phyloP scores from a whole-genome alignment of 2,113 vertebrate genomes.

The Pelobates fuscus region DNA sequence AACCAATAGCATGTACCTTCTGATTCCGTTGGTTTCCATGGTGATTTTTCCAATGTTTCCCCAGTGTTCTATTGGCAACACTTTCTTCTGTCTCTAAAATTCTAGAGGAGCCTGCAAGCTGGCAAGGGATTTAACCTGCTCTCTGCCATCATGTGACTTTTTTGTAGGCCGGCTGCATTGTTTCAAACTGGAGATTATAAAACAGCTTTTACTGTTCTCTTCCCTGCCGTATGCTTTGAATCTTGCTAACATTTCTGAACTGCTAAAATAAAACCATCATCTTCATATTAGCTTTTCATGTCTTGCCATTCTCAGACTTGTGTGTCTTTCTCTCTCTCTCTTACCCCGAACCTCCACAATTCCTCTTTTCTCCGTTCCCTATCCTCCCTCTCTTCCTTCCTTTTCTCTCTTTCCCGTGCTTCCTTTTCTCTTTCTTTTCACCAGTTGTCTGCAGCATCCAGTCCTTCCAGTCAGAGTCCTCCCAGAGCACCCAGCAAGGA shows the following conservation, averaged over 20 bases:
- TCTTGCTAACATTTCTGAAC: slow-evolving; percentile 16
- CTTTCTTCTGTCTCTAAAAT: too few species aligned
- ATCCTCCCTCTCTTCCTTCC: slow-evolving; percentile 59
- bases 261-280: slow-evolving; percentile 58
- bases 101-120: too few species aligned
- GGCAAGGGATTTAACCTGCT: too few species aligned
- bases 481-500: slow-evolving; percentile 98
- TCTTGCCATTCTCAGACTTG: slow-evolving; percentile 85
- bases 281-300: slow-evolving; percentile 72
- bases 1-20: too few species aligned
- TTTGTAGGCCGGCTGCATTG: too few species aligned
- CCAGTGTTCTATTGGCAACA: too few species aligned
- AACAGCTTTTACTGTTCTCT: too few species aligned
- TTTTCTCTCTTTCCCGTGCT: slow-evolving; percentile 66
- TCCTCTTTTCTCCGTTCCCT: not conserved
- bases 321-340: slow-evolving; percentile 81
- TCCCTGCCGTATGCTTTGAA: not conserved
- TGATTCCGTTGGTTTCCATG: too few species aligned
- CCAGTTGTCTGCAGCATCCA: slow-evolving; percentile 98
- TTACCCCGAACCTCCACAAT: slow-evolving; percentile 62
- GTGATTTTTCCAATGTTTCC: too few species aligned
- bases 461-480: slow-evolving; percentile 99
- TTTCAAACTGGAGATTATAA: too few species aligned
- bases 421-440: not conserved
- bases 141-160: too few species aligned